Conservation (phyloP, 2,888 invertebrate species). For the Crioceris asparagi region DNA sequence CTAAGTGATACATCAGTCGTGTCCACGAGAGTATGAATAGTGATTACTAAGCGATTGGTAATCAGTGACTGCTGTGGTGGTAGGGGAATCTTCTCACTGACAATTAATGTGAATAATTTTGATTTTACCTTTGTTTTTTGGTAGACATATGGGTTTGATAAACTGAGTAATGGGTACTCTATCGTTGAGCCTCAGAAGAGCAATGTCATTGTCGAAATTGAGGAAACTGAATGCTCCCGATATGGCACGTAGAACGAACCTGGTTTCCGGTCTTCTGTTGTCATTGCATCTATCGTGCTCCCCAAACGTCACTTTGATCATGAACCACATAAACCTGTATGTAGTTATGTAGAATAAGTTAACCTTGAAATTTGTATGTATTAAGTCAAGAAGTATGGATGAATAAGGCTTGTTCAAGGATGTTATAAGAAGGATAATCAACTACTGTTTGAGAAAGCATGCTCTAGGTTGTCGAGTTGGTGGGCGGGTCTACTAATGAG, state of each 20-base stretch:
- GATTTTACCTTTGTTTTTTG: constrained; percentile 53
- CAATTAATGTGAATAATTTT: too few relatives aligned
- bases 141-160: constrained; percentile 76
- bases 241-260: constrained; percentile 67
- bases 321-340: constrained; percentile 84
- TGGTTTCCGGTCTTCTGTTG: constrained; percentile 59
- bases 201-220: constrained; percentile 84
- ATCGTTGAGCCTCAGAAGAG: constrained; percentile 69
- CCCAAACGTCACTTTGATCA: constrained; percentile 82
- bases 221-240: constrained; percentile 73
- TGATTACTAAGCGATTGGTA: too few relatives aligned
- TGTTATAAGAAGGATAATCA: too few relatives aligned
- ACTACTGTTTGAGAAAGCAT: too few relatives aligned
- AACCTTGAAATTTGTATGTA: neutral
- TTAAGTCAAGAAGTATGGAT: neutral
- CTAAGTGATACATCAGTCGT: too few relatives aligned
- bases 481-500: too few relatives aligned
- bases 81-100: too few relatives aligned
- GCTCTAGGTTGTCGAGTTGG: too few relatives aligned
- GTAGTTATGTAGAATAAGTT: constrained; percentile 14
- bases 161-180: constrained; percentile 66
- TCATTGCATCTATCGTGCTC: constrained; percentile 77
- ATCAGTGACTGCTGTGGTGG: too few relatives aligned
- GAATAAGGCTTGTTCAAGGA: neutral
- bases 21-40: too few relatives aligned